phyloP scores from a whole-genome alignment of 1,140 invertebrate genomes.

The Teleopsis dalmanni region DNA sequence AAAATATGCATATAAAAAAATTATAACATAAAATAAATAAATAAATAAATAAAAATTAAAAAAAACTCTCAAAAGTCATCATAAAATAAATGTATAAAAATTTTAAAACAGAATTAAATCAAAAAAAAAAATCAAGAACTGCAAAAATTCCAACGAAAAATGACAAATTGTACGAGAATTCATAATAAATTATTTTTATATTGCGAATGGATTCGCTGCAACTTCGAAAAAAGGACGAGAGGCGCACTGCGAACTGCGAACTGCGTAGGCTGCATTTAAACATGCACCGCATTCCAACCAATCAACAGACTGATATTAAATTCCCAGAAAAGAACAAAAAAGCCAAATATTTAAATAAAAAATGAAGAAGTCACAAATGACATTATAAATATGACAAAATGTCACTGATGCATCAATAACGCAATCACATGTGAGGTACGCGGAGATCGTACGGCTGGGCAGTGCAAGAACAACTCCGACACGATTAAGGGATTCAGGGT shows the following conservation, averaged over 20 bases:
- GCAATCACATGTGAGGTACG: too few species aligned
- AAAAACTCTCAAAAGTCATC: background rate
- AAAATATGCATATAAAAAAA: background rate
- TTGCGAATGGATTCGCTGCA: too few species aligned
- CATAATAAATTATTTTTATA: constrained; percentile 7
- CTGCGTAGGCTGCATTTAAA: too few species aligned
- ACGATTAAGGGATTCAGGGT: too few species aligned
- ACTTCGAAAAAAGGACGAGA: too few species aligned
- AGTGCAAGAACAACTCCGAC: too few species aligned
- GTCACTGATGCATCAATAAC: background rate
- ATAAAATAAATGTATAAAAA: background rate
- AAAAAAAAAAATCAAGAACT: background rate
- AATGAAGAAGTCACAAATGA: constrained; percentile 6
- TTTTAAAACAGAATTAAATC: background rate
- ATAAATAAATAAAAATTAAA: background rate
- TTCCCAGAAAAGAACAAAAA: too few species aligned
- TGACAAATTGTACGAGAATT: constrained; percentile 1
- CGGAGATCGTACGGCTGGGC: too few species aligned
- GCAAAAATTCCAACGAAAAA: constrained; percentile 1
- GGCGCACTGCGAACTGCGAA: too few species aligned
- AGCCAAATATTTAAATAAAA: too few species aligned
- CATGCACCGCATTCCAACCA: too few species aligned
- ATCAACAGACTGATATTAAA: too few species aligned
- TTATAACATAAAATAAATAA: constrained; percentile 1
- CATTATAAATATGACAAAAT: constrained; percentile 6